A percentile compares a stretch with the other conserved stretches of the same genome.
These are phyloP conservation scores for Orthosia gothica DNA, from an alignment of 2,888 invertebrate species.

Conservation along the genomic window DNA sequence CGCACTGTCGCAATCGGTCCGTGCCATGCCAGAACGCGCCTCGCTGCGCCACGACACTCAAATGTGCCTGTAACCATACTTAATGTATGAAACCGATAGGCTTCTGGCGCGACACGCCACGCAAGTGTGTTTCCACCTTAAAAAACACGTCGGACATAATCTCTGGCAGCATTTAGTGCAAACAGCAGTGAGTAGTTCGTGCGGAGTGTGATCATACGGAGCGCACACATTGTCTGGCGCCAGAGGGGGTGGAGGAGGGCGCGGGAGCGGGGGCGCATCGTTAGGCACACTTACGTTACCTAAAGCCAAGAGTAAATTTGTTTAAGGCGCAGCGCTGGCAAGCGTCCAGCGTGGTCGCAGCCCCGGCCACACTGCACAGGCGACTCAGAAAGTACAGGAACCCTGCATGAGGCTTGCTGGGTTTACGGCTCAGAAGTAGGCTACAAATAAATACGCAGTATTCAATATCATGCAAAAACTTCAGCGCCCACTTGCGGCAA, in stretches of 20 bases:
- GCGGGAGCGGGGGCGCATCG: conserved; percentile 29
- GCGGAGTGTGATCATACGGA: background rate
- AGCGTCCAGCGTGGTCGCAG: conserved; percentile 42
- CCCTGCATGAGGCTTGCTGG: too few relatives aligned
- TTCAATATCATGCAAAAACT: too few relatives aligned
- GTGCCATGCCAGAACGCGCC: too few relatives aligned
- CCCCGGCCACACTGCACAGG: background rate
- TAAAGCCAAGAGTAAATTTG: conserved; percentile 63
- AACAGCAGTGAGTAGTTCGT: background rate
- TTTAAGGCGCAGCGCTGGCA: conserved; percentile 60
- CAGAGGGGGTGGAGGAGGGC: background rate
- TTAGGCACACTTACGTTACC: conserved; percentile 58
- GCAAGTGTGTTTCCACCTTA: background rate
- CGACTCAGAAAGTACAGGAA: conserved; percentile 19
- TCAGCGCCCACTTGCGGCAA: too few relatives aligned
- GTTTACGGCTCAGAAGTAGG: too few relatives aligned
- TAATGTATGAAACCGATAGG: too few relatives aligned
- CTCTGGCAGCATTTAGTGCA: background rate
- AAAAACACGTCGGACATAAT: background rate
- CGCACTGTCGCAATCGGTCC: too few relatives aligned
- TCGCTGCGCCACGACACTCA: too few relatives aligned
- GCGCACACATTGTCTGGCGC: conserved; percentile 14
- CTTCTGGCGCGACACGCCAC: too few relatives aligned
- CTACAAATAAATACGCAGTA: too few relatives aligned
- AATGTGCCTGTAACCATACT: too few relatives aligned